Percentiles rank a stretch among this genome's conserved stretches.
phyloP scores from a whole-genome alignment of 2,797 vertebrate species.

The Acipenser ruthenus region DNA sequence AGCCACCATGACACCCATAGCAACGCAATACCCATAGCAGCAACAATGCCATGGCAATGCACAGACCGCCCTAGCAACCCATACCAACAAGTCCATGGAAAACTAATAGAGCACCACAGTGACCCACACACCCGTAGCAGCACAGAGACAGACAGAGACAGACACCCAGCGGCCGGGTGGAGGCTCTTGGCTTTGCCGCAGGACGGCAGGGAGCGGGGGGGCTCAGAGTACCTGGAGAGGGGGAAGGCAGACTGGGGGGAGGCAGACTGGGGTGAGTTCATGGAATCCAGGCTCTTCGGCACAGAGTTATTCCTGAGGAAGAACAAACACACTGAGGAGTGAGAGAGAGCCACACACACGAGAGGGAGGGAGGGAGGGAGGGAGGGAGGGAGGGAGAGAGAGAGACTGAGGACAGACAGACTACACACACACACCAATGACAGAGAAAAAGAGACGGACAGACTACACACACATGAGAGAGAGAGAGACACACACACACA shows the following conservation, averaged over 20 bases:
- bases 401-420: not conserved
- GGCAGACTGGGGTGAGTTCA: not conserved
- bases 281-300: conserved; percentile 28
- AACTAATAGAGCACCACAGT: not conserved
- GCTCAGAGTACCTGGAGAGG: conserved; percentile 6
- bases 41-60: no score
- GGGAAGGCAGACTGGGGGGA: not conserved
- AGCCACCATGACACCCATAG: no score
- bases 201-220: conserved; percentile 6
- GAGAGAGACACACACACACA: not conserved
- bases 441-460: no score
- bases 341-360: not conserved
- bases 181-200: conserved; percentile 36
- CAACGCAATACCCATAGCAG: no score
- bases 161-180: not conserved
- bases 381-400: not conserved
- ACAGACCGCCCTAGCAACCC: no score
- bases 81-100: no score
- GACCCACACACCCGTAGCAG: not conserved
- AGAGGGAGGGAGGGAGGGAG: not conserved
- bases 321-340: conserved; percentile 16
- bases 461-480: no score
- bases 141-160: not conserved
- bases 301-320: conserved; percentile 41
- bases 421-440: no score